These are phyloP conservation scores for Gopherus flavomarginatus DNA, from an alignment of 2,113 vertebrate species.

Conservation along the genomic window DNA sequence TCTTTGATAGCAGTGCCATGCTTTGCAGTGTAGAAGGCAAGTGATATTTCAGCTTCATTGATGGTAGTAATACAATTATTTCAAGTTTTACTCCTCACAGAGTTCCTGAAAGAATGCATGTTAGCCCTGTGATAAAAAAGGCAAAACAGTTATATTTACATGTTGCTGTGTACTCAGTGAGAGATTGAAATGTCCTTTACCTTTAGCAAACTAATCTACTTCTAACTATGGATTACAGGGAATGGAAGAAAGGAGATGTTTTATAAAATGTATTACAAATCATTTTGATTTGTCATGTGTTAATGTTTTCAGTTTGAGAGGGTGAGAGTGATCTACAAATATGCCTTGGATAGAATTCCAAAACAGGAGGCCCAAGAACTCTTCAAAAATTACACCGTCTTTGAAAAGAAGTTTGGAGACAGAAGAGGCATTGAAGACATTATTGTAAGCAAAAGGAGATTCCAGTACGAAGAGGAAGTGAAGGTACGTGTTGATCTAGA, in stretches of 20 bases:
- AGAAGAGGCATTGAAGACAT: constrained; percentile 96
- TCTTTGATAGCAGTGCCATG: neutral
- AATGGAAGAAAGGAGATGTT: neutral
- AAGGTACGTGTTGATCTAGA: constrained; percentile 82
- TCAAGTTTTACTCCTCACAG: neutral
- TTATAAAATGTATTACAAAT: neutral
- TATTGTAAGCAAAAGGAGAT: constrained; percentile 95
- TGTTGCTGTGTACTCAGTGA: neutral
- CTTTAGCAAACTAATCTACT: neutral
- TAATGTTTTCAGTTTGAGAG: constrained; percentile 90
- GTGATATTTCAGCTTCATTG: neutral
- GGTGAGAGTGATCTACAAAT: constrained; percentile 97
- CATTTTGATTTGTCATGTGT: neutral
- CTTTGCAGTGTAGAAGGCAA: neutral
- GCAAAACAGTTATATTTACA: neutral
- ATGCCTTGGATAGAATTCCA: constrained; percentile 93
- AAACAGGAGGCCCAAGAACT: constrained; percentile 96
- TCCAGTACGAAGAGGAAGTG: constrained; percentile 98
- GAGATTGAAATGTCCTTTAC: neutral
- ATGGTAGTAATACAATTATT: neutral
- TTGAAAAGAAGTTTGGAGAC: constrained; percentile 99
- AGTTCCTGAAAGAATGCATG: neutral
- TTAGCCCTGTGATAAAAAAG: neutral
- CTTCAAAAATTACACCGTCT: constrained; percentile 98
- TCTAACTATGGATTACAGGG: neutral